phyloP scores from a whole-genome alignment of 2,888 invertebrate genomes.

The Drosophila percnosoma region DNA sequence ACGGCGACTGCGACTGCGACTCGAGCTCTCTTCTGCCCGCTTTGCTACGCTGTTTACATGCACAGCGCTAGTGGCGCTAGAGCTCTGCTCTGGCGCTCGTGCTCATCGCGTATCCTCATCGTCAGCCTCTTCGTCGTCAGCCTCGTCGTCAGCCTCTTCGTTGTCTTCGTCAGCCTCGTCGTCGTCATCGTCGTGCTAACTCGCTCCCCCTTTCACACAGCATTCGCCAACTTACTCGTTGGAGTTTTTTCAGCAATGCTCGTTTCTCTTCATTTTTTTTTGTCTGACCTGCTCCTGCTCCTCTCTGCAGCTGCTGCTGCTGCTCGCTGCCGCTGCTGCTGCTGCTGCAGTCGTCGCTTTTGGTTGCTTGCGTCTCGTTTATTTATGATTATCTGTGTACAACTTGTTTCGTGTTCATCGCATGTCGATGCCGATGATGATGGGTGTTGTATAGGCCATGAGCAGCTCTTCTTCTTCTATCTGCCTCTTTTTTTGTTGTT shows the following conservation, averaged over 20 bases:
- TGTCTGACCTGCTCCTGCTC: conserved; percentile 14
- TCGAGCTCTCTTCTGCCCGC: conserved; percentile 37
- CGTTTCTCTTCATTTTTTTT: conserved; percentile 19
- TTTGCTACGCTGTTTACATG: conserved; percentile 46
- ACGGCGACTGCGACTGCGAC: conserved; percentile 39
- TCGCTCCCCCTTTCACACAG: conserved; percentile 56
- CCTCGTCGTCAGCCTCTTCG: conserved; percentile 30
- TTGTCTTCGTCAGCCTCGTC: conserved; percentile 4
- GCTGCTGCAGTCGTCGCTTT: conserved; percentile 15
- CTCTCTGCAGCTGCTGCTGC: not conserved
- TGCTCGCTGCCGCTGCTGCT: conserved; percentile 1
- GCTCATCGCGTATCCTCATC: conserved; percentile 3
- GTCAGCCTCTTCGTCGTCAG: conserved; percentile 39
- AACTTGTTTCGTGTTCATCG: conserved; percentile 81
- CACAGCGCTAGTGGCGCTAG: conserved; percentile 50
- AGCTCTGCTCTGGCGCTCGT: conserved; percentile 40
- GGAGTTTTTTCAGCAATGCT: conserved; percentile 8
- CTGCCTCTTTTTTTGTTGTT: conserved; percentile 41
- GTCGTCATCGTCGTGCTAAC: conserved; percentile 46
- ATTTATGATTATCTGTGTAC: conserved; percentile 82
- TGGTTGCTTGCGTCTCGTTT: conserved; percentile 73
- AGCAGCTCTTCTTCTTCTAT: conserved; percentile 44
- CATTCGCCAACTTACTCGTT: conserved; percentile 2
- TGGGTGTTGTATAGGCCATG: conserved; percentile 62
- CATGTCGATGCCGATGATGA: conserved; percentile 76